Percentiles rank a stretch among this genome's conserved stretches.
phyloP scores from a whole-genome alignment of 2,888 invertebrate species.

The Blomia tropicalis region DNA sequence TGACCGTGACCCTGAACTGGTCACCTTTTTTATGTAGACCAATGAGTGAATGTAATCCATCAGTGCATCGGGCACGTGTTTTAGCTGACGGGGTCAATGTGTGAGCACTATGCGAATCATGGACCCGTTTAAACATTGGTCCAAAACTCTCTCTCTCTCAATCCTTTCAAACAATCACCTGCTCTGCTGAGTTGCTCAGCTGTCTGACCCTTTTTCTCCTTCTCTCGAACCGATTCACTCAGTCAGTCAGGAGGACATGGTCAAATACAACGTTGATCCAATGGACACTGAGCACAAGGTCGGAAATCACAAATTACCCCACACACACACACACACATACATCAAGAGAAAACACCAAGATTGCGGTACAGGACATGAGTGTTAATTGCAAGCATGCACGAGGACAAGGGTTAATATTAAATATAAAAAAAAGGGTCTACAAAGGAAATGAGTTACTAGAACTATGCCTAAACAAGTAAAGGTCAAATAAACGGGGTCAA shows the following conservation, averaged over 20 bases:
- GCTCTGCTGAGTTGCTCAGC: neutral
- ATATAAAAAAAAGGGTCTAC: no score
- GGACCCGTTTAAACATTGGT: no score
- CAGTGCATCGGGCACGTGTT: neutral
- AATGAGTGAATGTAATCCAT: neutral
- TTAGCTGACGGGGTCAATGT: no score
- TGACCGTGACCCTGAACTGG: slow-evolving; percentile 11
- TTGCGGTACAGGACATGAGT: neutral
- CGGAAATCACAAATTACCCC: neutral
- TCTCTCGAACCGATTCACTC: neutral
- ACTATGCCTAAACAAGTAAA: no score
- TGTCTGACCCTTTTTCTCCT: neutral
- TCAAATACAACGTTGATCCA: no score
- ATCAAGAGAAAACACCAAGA: no score
- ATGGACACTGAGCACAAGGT: neutral
- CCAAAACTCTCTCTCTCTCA: neutral
- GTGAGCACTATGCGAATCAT: no score
- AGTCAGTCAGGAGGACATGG: no score
- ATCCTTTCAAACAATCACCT: slow-evolving; percentile 4
- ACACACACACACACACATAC: no score
- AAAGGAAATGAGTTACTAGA: no score
- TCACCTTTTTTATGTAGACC: neutral
- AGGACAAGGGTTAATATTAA: neutral
- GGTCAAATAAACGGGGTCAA: no score
- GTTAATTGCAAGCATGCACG: neutral